phyloP scores from a whole-genome alignment of 2,113 vertebrate genomes.

The Mustela nigripes region DNA sequence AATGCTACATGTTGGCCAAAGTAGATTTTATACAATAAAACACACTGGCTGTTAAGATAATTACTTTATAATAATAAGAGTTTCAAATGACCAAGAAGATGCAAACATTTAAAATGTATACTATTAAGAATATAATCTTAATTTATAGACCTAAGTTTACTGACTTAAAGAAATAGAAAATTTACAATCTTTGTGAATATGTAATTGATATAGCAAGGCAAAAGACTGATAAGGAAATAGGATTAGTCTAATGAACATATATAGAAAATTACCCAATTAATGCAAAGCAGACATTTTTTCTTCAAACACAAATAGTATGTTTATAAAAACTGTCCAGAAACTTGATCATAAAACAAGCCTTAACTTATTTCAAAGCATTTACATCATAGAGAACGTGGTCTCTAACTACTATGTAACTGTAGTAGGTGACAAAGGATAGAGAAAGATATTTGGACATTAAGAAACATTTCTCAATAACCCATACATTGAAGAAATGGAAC shows the following conservation, averaged over 20 bases:
- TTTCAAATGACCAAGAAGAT: neutral
- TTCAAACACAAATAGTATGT: neutral
- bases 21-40: neutral
- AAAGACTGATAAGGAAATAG: neutral
- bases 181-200: neutral
- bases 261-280: neutral
- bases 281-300: neutral
- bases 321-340: neutral
- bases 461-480: neutral
- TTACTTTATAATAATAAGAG: neutral
- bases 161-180: neutral
- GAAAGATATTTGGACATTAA: neutral
- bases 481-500: neutral
- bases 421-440: neutral
- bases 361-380: neutral
- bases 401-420: neutral
- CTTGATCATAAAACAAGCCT: neutral
- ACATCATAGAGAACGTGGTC: neutral
- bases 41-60: neutral
- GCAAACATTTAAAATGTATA: neutral
- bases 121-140: neutral
- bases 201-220: neutral
- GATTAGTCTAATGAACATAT: neutral
- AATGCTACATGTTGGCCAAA: neutral
- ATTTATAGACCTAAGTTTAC: neutral